Base-by-base conservation (phyloP, 1,140 invertebrate species). In the Drosophila dunni region DNA sequence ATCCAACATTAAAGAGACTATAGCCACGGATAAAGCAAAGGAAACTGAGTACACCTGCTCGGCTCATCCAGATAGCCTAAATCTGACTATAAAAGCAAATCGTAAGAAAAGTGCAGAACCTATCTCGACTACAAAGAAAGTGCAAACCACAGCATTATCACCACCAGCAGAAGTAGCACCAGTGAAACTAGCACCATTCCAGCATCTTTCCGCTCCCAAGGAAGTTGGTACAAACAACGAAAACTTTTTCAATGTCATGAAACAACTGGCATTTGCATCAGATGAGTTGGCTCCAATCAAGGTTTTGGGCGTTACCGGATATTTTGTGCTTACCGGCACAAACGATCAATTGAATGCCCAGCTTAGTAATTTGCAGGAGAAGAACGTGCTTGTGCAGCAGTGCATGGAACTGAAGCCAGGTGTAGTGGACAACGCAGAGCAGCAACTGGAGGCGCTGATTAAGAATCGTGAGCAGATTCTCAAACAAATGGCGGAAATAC, bases 321-420 rank as follows among this genome's bases (percentile, higher is more conserved):
- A 76, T 15, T 79, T 85, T 7, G 42, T 76, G 6, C 24, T 85
- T 0, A 76, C 54, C 2, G 82, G 82, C 45, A 85, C 57, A 34
- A 48, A 69, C 2, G 53, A 38, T 1, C 70, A 81, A 17, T 50
- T 86, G 44, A 7, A 34, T 0, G 15, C 29, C 3, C 70, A 82
- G 33, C 29, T 85, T 0, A n/a, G 45, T 7, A 42, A 75, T 9
- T 57, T 85, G 29, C 33, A 36, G 2, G 11, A 3, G 1, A 34
- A 17, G 3, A 65, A 79, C 10, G 61, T 75, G 17, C 1, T 1
- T 1, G 2, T 81, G 0, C 13, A 51, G 8, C 34, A 51, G 0
- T 66, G n/a, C n/a, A 10, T 64, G 7, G 20, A 44, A 1, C 46
- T 85, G 1, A 50, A 50, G 1, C n/a, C 40, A 3, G 53, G 20